Evolutionary conservation across 2,888 invertebrate genomes (phyloP).

Genomic region (Caradrina clavipalpis): DNA sequence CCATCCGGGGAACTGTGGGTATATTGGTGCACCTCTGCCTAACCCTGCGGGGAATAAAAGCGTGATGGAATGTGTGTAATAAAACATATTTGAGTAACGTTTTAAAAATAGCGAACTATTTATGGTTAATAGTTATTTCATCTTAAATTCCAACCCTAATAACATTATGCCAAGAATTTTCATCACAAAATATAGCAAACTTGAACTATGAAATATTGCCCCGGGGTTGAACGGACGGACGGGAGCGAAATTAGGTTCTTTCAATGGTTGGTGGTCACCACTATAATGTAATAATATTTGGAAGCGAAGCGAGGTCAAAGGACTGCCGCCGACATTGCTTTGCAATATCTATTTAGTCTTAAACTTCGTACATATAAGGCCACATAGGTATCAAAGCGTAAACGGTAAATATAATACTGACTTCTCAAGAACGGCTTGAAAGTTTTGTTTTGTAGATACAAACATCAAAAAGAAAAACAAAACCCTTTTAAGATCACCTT

Average conservation of each 20-base stretch:
- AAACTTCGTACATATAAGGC: too few species aligned
- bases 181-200: slow-evolving; percentile 34
- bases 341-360: slow-evolving; percentile 13
- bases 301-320: slow-evolving; percentile 19
- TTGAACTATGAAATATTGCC: slow-evolving; percentile 37
- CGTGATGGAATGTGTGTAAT: too few species aligned
- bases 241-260: slow-evolving; percentile 32
- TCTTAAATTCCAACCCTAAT: slow-evolving; percentile 18
- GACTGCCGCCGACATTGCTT: slow-evolving; percentile 5
- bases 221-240: slow-evolving; percentile 25
- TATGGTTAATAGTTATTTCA: slow-evolving; percentile 14
- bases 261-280: slow-evolving; percentile 22
- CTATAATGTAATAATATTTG: slow-evolving; percentile 41
- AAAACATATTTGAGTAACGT: not conserved
- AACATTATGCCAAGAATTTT: slow-evolving; percentile 48
- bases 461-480: too few species aligned
- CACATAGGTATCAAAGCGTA: too few species aligned
- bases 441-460: too few species aligned
- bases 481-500: not conserved
- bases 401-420: too few species aligned
- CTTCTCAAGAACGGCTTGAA: too few species aligned
- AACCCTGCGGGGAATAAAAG: too few species aligned
- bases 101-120: slow-evolving; percentile 20
- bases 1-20: too few species aligned
- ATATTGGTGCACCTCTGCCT: too few species aligned